These are phyloP conservation scores for Cardinalis cardinalis DNA, from an alignment of 2,113 vertebrate genomes.

Conservation along the genomic window DNA sequence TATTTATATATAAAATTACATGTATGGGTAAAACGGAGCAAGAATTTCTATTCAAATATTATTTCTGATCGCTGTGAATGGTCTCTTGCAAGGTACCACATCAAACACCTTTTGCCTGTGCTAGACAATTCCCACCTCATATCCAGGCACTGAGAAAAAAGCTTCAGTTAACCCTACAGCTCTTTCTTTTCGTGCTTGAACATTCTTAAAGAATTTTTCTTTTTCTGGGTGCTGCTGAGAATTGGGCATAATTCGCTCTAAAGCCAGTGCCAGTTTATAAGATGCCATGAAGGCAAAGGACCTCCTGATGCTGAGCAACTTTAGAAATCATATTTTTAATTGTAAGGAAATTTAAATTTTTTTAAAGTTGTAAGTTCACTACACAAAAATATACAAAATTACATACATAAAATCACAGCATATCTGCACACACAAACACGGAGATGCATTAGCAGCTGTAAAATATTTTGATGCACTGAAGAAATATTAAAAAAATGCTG, in stretches of 20 bases:
- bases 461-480: background rate
- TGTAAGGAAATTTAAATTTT: background rate
- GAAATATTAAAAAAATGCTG: background rate
- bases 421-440: accelerated
- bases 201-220: background rate
- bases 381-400: background rate
- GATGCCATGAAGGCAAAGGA: background rate
- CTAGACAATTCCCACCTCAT: background rate
- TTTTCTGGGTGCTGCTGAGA: background rate
- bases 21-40: accelerated
- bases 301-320: background rate
- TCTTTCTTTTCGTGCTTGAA: background rate
- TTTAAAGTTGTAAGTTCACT: background rate
- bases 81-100: background rate
- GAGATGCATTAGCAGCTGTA: background rate
- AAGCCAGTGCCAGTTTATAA: background rate
- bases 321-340: background rate
- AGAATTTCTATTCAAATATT: background rate
- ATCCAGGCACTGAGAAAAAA: background rate
- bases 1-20: background rate
- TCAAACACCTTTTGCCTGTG: background rate
- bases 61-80: background rate
- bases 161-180: background rate
- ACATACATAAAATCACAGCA: background rate
- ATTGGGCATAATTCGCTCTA: background rate